Percentiles rank a stretch among this genome's conserved stretches.
These are phyloP conservation scores for Schizaphis graminum DNA, from an alignment of 2,888 invertebrate genomes.

Conservation along the genomic window DNA sequence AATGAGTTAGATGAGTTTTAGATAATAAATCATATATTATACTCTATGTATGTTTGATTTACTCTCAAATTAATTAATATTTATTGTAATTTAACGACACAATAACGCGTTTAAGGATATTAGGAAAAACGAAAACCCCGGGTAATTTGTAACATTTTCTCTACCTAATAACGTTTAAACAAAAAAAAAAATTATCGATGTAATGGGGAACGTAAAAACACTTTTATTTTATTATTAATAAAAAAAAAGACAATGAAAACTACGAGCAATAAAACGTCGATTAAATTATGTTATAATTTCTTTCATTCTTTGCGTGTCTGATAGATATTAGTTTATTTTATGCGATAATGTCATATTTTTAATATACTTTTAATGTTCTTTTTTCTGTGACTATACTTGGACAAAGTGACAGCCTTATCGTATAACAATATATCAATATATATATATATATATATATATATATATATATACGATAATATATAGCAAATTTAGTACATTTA, in stretches of 20 bases:
- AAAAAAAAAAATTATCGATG: background rate
- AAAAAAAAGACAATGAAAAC: slow-evolving; percentile 1
- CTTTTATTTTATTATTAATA: slow-evolving; percentile 24
- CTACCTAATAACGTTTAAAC: background rate
- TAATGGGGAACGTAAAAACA: background rate
- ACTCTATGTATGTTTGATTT: background rate
- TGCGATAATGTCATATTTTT: slow-evolving; percentile 32
- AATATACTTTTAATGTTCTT: slow-evolving; percentile 36
- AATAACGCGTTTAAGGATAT: background rate
- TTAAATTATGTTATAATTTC: slow-evolving; percentile 38
- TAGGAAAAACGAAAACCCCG: background rate
- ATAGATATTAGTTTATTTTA: background rate
- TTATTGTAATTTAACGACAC: background rate
- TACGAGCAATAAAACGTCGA: slow-evolving; percentile 35
- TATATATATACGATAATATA: background rate
- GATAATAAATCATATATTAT: background rate
- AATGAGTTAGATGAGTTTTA: background rate
- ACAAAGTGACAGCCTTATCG: background rate
- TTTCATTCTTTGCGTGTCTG: background rate
- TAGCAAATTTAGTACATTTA: background rate
- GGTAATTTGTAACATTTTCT: background rate
- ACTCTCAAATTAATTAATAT: background rate
- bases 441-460: background rate
- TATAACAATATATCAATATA: background rate
- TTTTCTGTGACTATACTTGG: background rate